These are phyloP conservation scores for Etheostoma perlongum DNA, from an alignment of 2,797 vertebrate genomes.

Conservation along the genomic window DNA sequence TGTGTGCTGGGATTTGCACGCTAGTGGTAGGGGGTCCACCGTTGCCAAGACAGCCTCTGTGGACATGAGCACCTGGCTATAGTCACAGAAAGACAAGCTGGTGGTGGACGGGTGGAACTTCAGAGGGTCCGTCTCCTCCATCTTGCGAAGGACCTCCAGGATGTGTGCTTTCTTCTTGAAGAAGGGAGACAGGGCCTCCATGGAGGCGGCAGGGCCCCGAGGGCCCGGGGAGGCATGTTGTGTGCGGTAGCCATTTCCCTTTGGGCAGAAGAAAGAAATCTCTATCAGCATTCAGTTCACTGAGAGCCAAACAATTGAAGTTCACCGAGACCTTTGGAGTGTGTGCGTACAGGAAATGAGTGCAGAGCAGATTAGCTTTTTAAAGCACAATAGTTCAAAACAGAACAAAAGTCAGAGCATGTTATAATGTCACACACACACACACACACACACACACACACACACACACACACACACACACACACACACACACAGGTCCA, in stretches of 20 bases:
- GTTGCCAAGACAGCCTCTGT: conserved; percentile 82
- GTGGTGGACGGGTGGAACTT: conserved; percentile 85
- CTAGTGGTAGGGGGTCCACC: conserved; percentile 72
- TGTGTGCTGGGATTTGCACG: conserved; percentile 77
- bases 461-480: neutral
- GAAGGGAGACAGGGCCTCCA: conserved; percentile 95
- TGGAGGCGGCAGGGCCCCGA: conserved; percentile 79
- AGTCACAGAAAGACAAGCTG: conserved; percentile 85
- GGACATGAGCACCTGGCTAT: conserved; percentile 86
- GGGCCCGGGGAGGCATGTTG: conserved; percentile 82
- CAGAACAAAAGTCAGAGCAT: conserved; percentile 51
- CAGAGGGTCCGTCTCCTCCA: conserved; percentile 94
- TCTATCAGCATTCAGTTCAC: conserved; percentile 33
- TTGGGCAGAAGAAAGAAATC: conserved; percentile 56
- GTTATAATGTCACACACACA: conserved; percentile 9
- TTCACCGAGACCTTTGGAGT: conserved; percentile 48
- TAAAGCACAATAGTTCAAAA: conserved; percentile 48
- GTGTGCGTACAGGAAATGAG: conserved; percentile 59
- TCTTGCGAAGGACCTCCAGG: conserved; percentile 93
- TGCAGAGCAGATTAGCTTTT: conserved; percentile 54
- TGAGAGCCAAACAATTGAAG: conserved; percentile 22
- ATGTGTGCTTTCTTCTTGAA: conserved; percentile 98
- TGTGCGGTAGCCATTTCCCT: conserved; percentile 85
- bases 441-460: too few relatives aligned
- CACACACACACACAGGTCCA: neutral